Evolutionary conservation across 2,113 vertebrate species (phyloP), one percentile per base, ranked within the genome.

Genomic region (Uria aalge): DNA sequence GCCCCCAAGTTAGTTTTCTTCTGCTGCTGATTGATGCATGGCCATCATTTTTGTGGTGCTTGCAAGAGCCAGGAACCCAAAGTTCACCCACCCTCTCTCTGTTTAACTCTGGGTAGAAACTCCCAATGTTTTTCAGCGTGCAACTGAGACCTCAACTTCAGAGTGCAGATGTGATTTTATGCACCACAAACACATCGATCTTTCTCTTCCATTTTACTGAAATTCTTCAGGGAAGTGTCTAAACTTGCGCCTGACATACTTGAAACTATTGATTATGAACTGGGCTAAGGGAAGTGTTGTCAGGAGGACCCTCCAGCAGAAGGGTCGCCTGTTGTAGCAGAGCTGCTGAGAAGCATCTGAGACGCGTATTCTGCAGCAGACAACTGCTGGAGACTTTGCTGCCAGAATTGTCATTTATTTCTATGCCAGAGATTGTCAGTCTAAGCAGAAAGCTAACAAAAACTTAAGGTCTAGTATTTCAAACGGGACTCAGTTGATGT

Each of bases 401-500:
- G 62, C 48, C 53, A 76, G 40, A 64, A 40, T 2, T 40, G 15
- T 69, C 2, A 85, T 53, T 69, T 73, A 83, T 53, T 95, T 92
- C n/a, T 80, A 40, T 9, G 22, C 40, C 38, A 69, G 22, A 47
- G 45, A 64, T 36, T 30, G 50, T 36, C 50, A 67, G 18, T 41
- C 59, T 74, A 55, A 78, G 50, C n/a, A 87, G 47, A 92, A 92
- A 76, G 53, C 40, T 68, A 82, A 83, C n/a, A 80, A 86, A 79
- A 95, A 38, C 30, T 30, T 47, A 48, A 68, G 17, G 36, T 59
- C 30, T 85, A 36, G 6, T 68, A 60, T 40, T 85, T 94, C 40
- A 75, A 60, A 75, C 2, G 2, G 47, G 47, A 32, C 21, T 68
- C 3, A 1, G 30, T 12, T 86, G 40, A 64, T 0, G 0, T 45